These are phyloP conservation scores for Eupithecia exiguata DNA, from an alignment of 2,888 invertebrate genomes.

Conservation along the genomic window DNA sequence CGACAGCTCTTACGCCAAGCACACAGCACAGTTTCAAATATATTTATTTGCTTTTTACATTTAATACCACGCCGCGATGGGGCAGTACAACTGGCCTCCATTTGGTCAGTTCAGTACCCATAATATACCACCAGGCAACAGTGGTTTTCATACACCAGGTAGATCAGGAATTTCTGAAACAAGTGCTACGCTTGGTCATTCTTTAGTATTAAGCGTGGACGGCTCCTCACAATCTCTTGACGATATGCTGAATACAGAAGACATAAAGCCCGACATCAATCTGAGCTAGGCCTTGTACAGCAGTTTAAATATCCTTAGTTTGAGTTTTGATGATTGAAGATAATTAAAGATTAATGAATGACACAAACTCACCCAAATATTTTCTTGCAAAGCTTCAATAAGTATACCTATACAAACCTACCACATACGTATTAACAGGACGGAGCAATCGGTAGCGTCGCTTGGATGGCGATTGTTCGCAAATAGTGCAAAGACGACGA, in stretches of 20 bases:
- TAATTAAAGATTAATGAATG: neutral
- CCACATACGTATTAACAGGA: too few species aligned
- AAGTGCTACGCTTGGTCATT: neutral
- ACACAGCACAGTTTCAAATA: neutral
- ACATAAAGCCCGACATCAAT: neutral
- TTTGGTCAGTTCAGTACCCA: neutral
- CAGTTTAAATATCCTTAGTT: neutral
- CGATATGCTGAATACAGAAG: neutral
- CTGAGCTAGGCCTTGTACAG: neutral
- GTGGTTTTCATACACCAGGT: neutral
- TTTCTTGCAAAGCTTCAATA: neutral
- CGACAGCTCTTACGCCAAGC: neutral
- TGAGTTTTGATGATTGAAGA: neutral
- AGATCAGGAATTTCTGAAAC: neutral
- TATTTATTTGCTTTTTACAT: too few species aligned
- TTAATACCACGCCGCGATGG: neutral
- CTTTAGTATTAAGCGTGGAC: neutral
- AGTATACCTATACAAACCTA: too few species aligned
- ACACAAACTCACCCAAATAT: neutral
- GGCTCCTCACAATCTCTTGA: neutral
- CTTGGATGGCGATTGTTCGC: neutral
- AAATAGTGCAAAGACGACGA: neutral
- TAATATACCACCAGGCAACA: neutral
- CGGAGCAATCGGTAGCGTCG: too few species aligned
- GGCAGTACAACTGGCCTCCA: neutral